A percentile compares a stretch with the other conserved stretches of the same genome.
phyloP scores from a whole-genome alignment of 2,797 vertebrate species.

The Microhierax caerulescens region DNA sequence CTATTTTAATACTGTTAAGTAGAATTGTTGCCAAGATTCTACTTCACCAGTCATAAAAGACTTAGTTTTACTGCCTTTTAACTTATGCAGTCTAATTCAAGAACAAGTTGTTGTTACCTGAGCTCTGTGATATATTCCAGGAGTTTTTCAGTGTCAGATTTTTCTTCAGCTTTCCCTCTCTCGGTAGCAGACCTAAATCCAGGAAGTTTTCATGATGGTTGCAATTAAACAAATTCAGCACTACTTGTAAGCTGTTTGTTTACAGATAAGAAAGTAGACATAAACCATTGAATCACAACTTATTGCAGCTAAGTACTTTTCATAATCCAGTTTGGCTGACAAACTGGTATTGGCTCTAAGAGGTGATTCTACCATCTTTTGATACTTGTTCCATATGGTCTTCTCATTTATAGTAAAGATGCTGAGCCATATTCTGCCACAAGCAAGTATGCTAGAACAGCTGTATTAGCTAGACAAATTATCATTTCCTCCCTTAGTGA shows the following conservation, averaged over 20 bases:
- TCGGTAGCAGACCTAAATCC: slow-evolving; percentile 65
- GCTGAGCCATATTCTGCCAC: not conserved
- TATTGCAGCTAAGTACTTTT: not conserved
- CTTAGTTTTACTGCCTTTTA: not conserved
- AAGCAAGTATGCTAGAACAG: not conserved
- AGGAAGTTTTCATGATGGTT: not conserved
- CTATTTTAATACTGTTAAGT: not conserved
- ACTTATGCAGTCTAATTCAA: not conserved
- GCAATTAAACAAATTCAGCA: not conserved
- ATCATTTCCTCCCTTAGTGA: not conserved
- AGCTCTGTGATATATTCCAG: slow-evolving; percentile 76
- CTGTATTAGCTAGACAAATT: not conserved
- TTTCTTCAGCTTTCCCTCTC: slow-evolving; percentile 70
- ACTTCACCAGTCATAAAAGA: not conserved
- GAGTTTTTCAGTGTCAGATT: slow-evolving; percentile 73
- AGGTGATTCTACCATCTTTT: not conserved
- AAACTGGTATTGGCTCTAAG: not conserved
- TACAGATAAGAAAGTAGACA: not conserved
- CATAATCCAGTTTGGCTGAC: not conserved
- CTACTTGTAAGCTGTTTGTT: not conserved
- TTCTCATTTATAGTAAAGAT: not conserved
- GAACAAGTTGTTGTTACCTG: slow-evolving; percentile 55
- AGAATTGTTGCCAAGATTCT: not conserved
- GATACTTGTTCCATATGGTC: not conserved
- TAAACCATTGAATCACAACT: not conserved